Conservation (phyloP, 2,888 invertebrate species). For the Muschampia plurimacula region DNA sequence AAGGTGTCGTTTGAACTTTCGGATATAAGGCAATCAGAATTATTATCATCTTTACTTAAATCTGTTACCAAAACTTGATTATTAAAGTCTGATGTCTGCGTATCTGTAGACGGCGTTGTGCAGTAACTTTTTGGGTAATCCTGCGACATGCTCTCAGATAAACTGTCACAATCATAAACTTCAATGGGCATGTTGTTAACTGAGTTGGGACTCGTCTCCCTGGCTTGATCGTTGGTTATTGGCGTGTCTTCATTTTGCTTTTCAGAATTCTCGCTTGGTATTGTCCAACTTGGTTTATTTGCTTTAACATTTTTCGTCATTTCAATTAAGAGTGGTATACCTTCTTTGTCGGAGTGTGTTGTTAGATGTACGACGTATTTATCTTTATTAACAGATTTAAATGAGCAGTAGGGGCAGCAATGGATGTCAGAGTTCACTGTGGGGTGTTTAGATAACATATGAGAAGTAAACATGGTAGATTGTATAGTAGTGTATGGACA, state of each 20-base stretch:
- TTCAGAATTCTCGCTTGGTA: conserved; percentile 65
- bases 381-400: conserved; percentile 87
- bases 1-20: conserved; percentile 69
- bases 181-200: conserved; percentile 74
- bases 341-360: conserved; percentile 80
- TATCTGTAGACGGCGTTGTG: conserved; percentile 54
- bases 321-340: conserved; percentile 67
- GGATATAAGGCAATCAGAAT: conserved; percentile 73
- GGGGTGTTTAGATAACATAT: conserved; percentile 92
- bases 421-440: conserved; percentile 87
- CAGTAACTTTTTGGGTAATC: conserved; percentile 70
- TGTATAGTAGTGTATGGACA: conserved; percentile 93
- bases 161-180: conserved; percentile 76
- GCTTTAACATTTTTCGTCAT: conserved; percentile 63
- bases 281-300: conserved; percentile 75
- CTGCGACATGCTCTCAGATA: conserved; percentile 68
- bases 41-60: conserved; percentile 73
- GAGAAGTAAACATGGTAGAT: conserved; percentile 91
- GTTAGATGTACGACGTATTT: conserved; percentile 85
- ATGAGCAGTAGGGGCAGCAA: conserved; percentile 86
- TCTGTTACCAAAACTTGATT: conserved; percentile 64
- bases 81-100: conserved; percentile 58
- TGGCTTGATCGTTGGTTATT: conserved; percentile 53
- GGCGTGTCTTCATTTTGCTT: conserved; percentile 54
- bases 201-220: conserved; percentile 57